Conservation (phyloP, 2,888 invertebrate species). For the Xestoiulus laeticollis region DNA sequence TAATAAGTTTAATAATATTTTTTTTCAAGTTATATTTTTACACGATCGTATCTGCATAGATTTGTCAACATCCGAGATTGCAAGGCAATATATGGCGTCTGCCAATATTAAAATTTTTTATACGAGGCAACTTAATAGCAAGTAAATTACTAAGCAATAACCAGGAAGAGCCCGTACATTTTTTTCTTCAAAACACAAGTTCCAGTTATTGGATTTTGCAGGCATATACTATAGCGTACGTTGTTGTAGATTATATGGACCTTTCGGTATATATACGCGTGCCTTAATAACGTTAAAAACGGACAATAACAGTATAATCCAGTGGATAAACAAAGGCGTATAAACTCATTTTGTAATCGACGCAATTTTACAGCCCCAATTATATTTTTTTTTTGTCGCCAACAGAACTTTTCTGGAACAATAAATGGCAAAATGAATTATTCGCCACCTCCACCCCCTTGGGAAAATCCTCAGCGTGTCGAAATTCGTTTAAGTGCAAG, state of each 20-base stretch:
- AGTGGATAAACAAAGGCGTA: background rate
- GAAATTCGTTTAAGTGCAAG: too few species aligned
- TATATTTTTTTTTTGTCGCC: background rate
- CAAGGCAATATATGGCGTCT: background rate
- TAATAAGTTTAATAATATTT: too few species aligned
- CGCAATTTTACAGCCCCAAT: background rate
- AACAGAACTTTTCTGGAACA: background rate
- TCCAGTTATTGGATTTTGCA: background rate
- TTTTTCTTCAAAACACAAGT: background rate
- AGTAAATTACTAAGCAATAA: background rate
- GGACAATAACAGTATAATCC: background rate
- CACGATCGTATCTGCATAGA: too few species aligned
- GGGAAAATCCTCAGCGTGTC: too few species aligned
- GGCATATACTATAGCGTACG: background rate
- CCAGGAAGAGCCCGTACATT: background rate
- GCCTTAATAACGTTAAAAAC: conserved; percentile 16
- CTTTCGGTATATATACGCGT: background rate
- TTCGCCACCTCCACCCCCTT: background rate
- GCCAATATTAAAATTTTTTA: background rate
- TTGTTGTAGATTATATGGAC: background rate
- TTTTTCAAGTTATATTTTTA: too few species aligned
- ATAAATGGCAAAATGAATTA: background rate
- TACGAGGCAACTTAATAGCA: background rate
- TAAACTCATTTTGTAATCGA: background rate
- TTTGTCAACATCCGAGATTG: background rate